Evolutionary conservation across 2,797 vertebrate species (phyloP), one percentile per base, ranked within the genome.

Genomic region (Tapirus indicus): DNA sequence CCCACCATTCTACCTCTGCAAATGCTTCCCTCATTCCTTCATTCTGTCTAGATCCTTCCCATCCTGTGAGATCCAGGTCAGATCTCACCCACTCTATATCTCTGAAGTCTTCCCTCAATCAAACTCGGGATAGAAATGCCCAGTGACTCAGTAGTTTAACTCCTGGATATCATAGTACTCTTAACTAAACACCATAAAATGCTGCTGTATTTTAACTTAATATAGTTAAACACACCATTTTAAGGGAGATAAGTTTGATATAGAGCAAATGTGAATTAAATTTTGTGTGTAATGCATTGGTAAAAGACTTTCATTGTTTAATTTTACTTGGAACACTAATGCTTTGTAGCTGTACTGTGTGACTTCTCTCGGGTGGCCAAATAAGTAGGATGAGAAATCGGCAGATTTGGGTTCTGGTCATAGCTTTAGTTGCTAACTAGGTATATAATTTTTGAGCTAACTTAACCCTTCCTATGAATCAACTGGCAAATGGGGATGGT

Each of bases 171-270:
- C 12, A 47, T 32, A 72, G 75, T 87, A 72, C 17, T 86, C 18
- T 49, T 87, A 87, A 91, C 7, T 74, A 38, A 88, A 84, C 1
- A 56, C 38, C 44, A 23, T 82, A 93, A 74, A 68, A 77, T 74
- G 16, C 16, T 78, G 32, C n/a, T 74, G 32, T 74, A 25, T 60
- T 93, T 86, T 93, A 77, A 77, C 18, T 62, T 71, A 44, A 44
- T 38, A 60, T 49, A 71, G 62, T 66, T 47, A 90, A 83, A n/a
- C 38, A 91, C 3, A 17, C 44, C 44, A 85, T 68, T 80, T 69
- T 91, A 91, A 93, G 29, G 20, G 14, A 66, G 69, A 69, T 85
- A 69, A 62, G 49, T 44, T 91, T 96, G 47, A 92, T 82, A 35
- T 66, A 44, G 8, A 93, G 54, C 2, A 41, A 89, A 91, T 90